Evolutionary conservation across 2,888 invertebrate species (phyloP).

Genomic region (Metalampra italica): DNA sequence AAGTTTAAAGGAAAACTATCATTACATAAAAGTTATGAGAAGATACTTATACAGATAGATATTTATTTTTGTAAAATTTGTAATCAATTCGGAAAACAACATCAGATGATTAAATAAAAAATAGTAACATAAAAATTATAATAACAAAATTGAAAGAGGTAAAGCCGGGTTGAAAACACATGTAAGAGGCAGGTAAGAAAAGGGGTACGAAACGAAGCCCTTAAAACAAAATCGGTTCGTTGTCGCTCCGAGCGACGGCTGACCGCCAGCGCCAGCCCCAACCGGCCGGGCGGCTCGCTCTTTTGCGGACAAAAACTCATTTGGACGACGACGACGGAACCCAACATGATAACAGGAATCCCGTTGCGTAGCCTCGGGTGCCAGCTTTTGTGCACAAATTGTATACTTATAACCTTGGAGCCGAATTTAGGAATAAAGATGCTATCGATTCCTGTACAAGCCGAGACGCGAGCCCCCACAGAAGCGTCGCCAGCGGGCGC

Average conservation of each 20-base stretch:
- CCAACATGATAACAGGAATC: conserved; percentile 73
- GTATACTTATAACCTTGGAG: conserved; percentile 26
- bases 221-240: conserved; percentile 54
- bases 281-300: conserved; percentile 23
- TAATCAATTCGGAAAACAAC: background rate
- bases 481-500: conserved; percentile 17
- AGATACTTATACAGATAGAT: too few relatives aligned
- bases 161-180: conserved; percentile 3
- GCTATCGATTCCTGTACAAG: conserved; percentile 29
- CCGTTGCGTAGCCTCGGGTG: conserved; percentile 70
- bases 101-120: conserved; percentile 9
- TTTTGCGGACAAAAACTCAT: conserved; percentile 57
- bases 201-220: conserved; percentile 51
- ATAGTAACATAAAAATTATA: conserved; percentile 28
- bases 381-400: conserved; percentile 30
- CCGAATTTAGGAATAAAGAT: conserved; percentile 28
- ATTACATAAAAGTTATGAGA: too few relatives aligned
- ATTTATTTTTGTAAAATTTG: too few relatives aligned
- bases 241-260: conserved; percentile 59
- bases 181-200: conserved; percentile 58
- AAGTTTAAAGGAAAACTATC: too few relatives aligned
- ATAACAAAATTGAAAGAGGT: conserved; percentile 18
- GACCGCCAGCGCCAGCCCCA: too few relatives aligned
- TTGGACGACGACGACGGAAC: conserved; percentile 60
- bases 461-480: conserved; percentile 38